Percentiles rank a stretch among this genome's conserved stretches.
phyloP scores from a whole-genome alignment of 2,113 vertebrate species.

The Pimephales promelas region DNA sequence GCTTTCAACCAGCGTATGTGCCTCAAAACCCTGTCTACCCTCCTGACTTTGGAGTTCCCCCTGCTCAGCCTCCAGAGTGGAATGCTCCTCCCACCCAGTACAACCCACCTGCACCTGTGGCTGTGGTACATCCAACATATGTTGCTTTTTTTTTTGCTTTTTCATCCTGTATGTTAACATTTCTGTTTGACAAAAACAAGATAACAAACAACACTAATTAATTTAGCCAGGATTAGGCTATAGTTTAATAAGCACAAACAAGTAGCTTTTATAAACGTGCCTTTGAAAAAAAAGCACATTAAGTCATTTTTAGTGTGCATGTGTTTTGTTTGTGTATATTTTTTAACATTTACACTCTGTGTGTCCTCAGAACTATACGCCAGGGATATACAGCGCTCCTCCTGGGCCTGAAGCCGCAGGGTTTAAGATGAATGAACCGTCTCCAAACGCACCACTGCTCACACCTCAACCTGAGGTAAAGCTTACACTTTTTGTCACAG shows the following conservation, averaged over 20 bases:
- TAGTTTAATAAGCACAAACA: no score
- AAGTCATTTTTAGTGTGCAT: not conserved
- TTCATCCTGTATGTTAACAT: not conserved
- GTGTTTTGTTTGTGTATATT: constrained; percentile 19
- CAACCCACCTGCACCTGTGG: constrained; percentile 60
- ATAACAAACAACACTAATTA: not conserved
- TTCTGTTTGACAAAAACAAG: not conserved
- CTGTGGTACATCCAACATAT: constrained; percentile 55
- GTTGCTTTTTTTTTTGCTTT: not conserved
- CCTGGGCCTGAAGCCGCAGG: constrained; percentile 8
- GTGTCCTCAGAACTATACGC: constrained; percentile 62
- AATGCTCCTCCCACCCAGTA: constrained; percentile 51
- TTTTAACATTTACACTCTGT: not conserved
- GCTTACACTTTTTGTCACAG: not conserved
- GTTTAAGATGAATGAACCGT: constrained; percentile 49
- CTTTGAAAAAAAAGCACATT: not conserved
- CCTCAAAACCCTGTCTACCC: constrained; percentile 50
- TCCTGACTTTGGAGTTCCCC: constrained; percentile 38
- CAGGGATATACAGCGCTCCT: constrained; percentile 60
- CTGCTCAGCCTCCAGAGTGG: constrained; percentile 60
- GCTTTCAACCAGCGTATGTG: not conserved
- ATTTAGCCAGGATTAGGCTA: no score
- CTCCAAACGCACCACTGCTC: constrained; percentile 59
- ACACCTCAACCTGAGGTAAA: constrained; percentile 58
- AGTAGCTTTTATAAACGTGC: no score